These are phyloP conservation scores for Drosophila eohydei DNA, from an alignment of 2,888 invertebrate species.

Conservation along the genomic window DNA sequence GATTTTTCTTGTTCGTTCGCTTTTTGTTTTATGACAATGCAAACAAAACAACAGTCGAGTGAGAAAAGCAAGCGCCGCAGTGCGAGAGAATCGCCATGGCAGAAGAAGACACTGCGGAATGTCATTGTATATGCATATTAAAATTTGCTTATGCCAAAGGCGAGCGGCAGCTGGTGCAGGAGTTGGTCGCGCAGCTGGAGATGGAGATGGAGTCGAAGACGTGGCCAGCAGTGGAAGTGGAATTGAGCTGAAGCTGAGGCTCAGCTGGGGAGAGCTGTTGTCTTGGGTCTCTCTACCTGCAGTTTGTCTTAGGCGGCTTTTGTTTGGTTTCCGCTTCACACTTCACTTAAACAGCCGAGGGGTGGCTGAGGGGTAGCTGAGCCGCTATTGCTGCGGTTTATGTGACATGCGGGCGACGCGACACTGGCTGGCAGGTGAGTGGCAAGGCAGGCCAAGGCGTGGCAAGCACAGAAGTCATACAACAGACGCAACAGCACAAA, in stretches of 20 bases:
- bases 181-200: constrained; percentile 5
- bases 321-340: constrained; percentile 81
- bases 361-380: background rate
- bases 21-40: constrained; percentile 63
- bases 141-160: constrained; percentile 69
- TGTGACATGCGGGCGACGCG: constrained; percentile 76
- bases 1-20: constrained; percentile 50
- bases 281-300: constrained; percentile 55
- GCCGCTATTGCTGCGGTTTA: constrained; percentile 66
- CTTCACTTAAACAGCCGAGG: constrained; percentile 64
- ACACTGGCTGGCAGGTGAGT: constrained; percentile 73
- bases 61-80: constrained; percentile 70
- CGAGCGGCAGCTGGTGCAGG: constrained; percentile 16
- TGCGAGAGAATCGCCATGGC: constrained; percentile 29
- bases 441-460: constrained; percentile 59
- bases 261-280: constrained; percentile 14
- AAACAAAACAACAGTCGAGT: constrained; percentile 56
- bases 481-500: constrained; percentile 55
- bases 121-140: constrained; percentile 71
- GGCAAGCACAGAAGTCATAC: constrained; percentile 75
- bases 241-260: constrained; percentile 20
- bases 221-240: constrained; percentile 19
- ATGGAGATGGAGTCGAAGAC: background rate
- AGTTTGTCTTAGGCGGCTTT: constrained; percentile 75
- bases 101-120: constrained; percentile 31